Conservation (phyloP, 2,113 vertebrate genomes). For the Neofelis nebulosa region DNA sequence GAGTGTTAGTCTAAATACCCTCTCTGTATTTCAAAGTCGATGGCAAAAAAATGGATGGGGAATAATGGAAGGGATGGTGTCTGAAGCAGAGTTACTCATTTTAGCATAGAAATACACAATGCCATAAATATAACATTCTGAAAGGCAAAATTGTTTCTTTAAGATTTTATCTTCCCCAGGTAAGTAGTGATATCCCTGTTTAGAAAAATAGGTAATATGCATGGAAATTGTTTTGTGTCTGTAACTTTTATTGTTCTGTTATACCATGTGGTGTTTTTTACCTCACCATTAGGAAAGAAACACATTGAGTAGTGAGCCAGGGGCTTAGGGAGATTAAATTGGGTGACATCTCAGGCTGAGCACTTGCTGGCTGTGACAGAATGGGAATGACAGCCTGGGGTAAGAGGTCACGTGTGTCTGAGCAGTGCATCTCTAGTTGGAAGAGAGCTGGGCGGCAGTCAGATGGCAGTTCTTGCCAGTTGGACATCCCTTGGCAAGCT, state of each 20-base stretch:
- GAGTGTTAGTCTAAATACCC: neutral
- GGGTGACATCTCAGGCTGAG: neutral
- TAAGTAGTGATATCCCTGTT: neutral
- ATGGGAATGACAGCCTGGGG: rapidly evolving
- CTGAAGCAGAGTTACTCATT: neutral
- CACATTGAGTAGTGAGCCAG: neutral
- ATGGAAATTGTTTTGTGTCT: neutral
- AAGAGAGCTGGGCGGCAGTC: neutral
- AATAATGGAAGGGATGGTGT: neutral
- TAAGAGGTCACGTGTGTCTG: neutral
- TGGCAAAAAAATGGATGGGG: neutral
- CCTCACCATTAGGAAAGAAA: neutral
- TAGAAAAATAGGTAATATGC: neutral
- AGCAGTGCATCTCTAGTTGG: neutral
- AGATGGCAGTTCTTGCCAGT: neutral
- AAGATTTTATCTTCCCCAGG: neutral
- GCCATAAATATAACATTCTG: neutral
- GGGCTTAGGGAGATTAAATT: neutral
- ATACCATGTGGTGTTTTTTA: neutral
- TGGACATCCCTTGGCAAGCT: neutral
- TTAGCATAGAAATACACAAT: neutral
- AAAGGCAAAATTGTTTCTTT: neutral
- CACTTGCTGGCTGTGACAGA: neutral
- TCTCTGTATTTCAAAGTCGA: neutral
- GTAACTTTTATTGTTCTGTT: neutral